A percentile compares a stretch with the other conserved stretches of the same genome.
Evolutionary conservation across 2,797 vertebrate species (phyloP).

Genomic region (Xenops minutus): DNA sequence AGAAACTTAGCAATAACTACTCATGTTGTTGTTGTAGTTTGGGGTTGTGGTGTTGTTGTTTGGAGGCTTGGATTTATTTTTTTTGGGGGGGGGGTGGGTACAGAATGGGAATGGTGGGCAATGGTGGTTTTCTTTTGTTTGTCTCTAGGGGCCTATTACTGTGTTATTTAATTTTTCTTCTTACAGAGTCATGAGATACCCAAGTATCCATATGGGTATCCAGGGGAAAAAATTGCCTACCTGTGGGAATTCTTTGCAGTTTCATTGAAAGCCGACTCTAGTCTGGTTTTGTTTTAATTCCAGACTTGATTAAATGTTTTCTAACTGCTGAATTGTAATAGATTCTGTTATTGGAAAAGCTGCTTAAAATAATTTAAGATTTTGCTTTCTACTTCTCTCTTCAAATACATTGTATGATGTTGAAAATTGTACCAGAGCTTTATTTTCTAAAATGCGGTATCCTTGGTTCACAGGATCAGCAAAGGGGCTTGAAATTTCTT

Average conservation of each 20-base stretch:
- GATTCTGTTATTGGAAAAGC: background rate
- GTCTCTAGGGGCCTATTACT: background rate
- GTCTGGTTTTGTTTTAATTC: background rate
- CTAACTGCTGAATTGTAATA: background rate
- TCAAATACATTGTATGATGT: background rate
- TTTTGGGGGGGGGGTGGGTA: background rate
- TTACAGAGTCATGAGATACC: background rate
- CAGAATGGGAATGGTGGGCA: background rate
- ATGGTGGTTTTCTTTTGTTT: background rate
- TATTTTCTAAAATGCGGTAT: background rate
- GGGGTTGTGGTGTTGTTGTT: too few relatives aligned
- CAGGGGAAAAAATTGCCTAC: background rate
- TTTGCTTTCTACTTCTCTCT: slow-evolving; percentile 1
- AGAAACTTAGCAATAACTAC: too few relatives aligned
- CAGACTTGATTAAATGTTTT: background rate
- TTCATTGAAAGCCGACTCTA: background rate
- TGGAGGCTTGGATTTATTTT: background rate
- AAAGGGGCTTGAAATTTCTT: slow-evolving; percentile 44
- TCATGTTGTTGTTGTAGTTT: too few relatives aligned
- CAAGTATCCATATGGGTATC: background rate
- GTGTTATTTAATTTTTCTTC: background rate
- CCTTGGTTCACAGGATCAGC: slow-evolving; percentile 40
- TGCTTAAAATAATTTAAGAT: background rate
- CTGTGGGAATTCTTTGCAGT: background rate
- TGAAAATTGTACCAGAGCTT: background rate